Conservation (phyloP, 2,888 invertebrate species). For the Chydorus sphaericus region DNA sequence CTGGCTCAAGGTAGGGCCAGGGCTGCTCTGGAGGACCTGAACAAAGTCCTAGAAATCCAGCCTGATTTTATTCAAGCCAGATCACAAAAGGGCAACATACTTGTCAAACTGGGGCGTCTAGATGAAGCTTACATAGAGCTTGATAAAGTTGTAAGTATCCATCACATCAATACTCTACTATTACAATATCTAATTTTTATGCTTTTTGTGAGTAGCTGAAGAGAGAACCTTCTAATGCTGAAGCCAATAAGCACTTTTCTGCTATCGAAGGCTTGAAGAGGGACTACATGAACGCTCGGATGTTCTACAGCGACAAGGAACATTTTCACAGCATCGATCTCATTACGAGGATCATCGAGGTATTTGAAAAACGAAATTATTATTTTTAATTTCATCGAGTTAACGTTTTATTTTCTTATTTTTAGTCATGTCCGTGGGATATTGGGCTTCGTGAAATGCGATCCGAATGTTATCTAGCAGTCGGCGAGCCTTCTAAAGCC, state of each 20-base stretch:
- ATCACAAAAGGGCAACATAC: conserved; percentile 68
- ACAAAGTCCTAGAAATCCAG: conserved; percentile 79
- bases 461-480: conserved; percentile 65
- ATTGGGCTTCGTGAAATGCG: conserved; percentile 64
- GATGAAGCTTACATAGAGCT: conserved; percentile 69
- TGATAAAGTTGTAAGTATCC: conserved; percentile 56
- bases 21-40: conserved; percentile 85
- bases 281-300: conserved; percentile 47
- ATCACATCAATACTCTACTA: background rate
- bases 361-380: conserved; percentile 19
- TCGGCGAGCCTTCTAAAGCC: conserved; percentile 68
- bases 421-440: conserved; percentile 71
- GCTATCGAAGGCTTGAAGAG: conserved; percentile 47
- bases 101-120: conserved; percentile 77
- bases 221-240: conserved; percentile 58
- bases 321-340: conserved; percentile 46
- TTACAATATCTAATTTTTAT: conserved; percentile 4
- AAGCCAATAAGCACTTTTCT: conserved; percentile 53
- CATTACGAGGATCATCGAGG: conserved; percentile 52
- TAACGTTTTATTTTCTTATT: background rate
- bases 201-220: conserved; percentile 35
- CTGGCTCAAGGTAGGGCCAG: conserved; percentile 90
- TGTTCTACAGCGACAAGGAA: conserved; percentile 41
- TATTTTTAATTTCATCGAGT: background rate
- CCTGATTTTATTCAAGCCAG: conserved; percentile 54